Evolutionary conservation across 2,888 invertebrate genomes (phyloP).

Genomic region (Seira musarum): DNA sequence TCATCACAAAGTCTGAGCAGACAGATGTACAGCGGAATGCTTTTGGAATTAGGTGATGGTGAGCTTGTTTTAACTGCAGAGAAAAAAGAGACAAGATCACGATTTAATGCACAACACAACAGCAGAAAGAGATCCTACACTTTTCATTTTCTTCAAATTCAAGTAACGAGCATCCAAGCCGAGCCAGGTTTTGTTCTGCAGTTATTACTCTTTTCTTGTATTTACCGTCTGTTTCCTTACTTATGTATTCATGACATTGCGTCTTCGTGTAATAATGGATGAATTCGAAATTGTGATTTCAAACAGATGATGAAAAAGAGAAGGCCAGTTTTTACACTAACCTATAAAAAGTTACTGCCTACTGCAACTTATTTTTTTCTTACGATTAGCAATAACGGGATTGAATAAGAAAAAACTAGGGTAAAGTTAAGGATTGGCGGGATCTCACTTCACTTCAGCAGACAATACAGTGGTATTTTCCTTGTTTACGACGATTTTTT

Average conservation of each 20-base stretch:
- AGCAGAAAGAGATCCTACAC: no score
- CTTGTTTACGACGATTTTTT: slow-evolving; percentile 11
- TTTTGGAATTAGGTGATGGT: no score
- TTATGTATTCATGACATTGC: slow-evolving; percentile 46
- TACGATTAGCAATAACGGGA: no score
- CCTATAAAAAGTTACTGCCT: background rate
- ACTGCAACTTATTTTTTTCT: no score
- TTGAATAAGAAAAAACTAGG: no score
- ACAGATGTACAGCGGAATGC: no score
- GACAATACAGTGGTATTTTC: slow-evolving; percentile 15
- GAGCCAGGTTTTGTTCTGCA: background rate
- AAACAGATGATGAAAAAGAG: slow-evolving; percentile 30
- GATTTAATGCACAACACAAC: slow-evolving; percentile 13
- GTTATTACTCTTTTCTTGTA: background rate
- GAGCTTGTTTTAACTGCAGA: slow-evolving; percentile 4
- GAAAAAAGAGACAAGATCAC: slow-evolving; percentile 23
- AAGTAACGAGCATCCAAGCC: background rate
- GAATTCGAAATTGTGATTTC: slow-evolving; percentile 48
- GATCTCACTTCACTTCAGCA: no score
- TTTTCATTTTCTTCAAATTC: no score
- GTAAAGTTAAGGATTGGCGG: no score
- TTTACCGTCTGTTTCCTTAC: background rate
- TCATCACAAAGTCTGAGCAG: no score
- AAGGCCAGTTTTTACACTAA: background rate
- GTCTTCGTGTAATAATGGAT: slow-evolving; percentile 31